Evolutionary conservation across 1,140 invertebrate genomes (phyloP), one percentile per base, ranked within the genome.

Genomic region (Formica selysi): DNA sequence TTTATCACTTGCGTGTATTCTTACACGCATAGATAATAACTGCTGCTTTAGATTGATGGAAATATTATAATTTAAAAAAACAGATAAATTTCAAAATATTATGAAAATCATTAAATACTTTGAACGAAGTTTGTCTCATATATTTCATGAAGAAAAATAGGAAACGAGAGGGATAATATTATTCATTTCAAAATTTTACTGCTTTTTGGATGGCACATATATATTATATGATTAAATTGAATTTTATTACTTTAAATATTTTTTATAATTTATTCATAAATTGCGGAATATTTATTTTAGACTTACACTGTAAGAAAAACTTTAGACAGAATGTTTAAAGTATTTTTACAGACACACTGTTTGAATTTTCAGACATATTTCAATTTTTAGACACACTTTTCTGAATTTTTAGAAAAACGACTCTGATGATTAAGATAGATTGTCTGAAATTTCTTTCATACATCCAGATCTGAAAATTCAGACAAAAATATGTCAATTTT

Each of bases 1-100:
- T 74, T 48, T 54, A 48, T 83, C 38, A 74, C 16, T 44, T 19
- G 13, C 11, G 22, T 32, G n/a, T 61, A 81, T 73, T 61, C 29
- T 44, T 51, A 51, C 48, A 22, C 54, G 36, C 1, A 65, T 67
- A 36, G 67, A 67, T 67, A 65, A 67, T 51, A n/a, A 44, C n/a
- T 22, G 7, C 19, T 65, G 59, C 19, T 48, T 3, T 10, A 16
- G 13, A 51, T 79, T 16, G 7, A 36, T 36, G 32, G 6, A 4
- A 41, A n/a, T 22, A 7, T 4, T 8, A 0, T 26, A 51, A 68
- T 67, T 41, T 78, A 36, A 65, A 78, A 11, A 26, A 22, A 13
- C 8, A 19, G 13, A 29, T 13, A 10, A 65, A 16, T 29, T 76
- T 19, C 6, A n/a, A 7, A 73, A 54, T 22, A 26, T 48, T 16